These are phyloP conservation scores for Mya arenaria DNA, from an alignment of 1,140 invertebrate genomes.

Conservation along the genomic window DNA sequence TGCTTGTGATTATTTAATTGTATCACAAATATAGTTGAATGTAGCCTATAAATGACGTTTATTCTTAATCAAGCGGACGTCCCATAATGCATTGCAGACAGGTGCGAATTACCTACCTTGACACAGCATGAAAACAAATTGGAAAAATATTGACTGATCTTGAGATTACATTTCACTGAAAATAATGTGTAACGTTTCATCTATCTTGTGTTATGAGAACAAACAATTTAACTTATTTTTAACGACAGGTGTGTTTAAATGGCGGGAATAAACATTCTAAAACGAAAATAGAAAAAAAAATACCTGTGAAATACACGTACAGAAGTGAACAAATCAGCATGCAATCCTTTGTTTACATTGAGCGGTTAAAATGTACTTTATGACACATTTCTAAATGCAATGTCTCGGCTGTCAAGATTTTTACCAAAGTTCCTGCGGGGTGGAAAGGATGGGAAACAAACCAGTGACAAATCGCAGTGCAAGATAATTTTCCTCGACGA, in stretches of 20 bases:
- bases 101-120: constrained; percentile 56
- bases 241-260: background rate
- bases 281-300: background rate
- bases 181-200: too few species aligned
- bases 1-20: too few species aligned
- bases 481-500: constrained; percentile 53
- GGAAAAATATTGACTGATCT: background rate
- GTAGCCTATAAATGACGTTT: too few species aligned
- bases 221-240: constrained; percentile 30
- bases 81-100: constrained; percentile 41
- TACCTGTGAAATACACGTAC: background rate
- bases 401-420: constrained; percentile 49
- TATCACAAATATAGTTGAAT: too few species aligned
- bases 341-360: background rate
- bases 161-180: too few species aligned
- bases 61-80: background rate
- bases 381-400: background rate
- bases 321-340: background rate
- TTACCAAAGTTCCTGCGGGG: constrained; percentile 45
- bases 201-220: too few species aligned
- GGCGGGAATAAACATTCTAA: background rate
- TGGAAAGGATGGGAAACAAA: constrained; percentile 9
- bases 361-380: background rate
- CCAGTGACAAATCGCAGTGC: constrained; percentile 32
- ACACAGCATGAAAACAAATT: constrained; percentile 9